Evolutionary conservation across 2,113 vertebrate genomes (phyloP).

Genomic region (Heterocephalus glaber): DNA sequence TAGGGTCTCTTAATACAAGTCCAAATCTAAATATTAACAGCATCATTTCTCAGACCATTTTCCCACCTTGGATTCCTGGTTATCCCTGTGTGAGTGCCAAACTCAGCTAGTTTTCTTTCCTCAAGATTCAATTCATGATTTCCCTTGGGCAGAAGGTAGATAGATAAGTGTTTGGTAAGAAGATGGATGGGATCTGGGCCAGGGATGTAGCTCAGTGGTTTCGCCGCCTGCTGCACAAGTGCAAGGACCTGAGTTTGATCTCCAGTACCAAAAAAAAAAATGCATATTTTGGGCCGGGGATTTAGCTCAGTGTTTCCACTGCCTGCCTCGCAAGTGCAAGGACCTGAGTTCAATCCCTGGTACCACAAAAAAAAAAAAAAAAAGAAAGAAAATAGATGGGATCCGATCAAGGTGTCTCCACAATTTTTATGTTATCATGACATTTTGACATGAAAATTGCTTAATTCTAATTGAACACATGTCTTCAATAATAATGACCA

Average conservation of each 20-base stretch:
- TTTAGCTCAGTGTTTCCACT: no score
- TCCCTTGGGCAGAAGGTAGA: background rate
- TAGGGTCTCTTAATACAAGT: background rate
- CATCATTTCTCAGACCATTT: background rate
- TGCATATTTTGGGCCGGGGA: no score
- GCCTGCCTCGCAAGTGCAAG: no score
- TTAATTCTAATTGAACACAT: slow-evolving; percentile 63
- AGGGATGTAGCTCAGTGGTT: no score
- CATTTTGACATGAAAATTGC: slow-evolving; percentile 58
- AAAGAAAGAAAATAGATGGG: rapidly evolving
- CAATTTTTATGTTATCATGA: slow-evolving; percentile 16
- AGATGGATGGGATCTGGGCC: background rate
- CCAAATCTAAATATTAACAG: background rate
- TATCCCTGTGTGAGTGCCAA: background rate
- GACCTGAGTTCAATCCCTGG: no score
- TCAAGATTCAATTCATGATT: background rate
- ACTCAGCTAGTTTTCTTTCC: background rate
- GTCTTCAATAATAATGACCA: background rate
- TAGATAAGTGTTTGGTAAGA: background rate
- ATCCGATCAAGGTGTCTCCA: slow-evolving; percentile 5
- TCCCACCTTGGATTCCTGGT: background rate
- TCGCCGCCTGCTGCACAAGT: no score
- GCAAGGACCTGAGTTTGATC: no score
- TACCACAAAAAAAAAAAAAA: no score
- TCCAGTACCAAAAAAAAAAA: no score